Conservation (phyloP, 2,888 invertebrate genomes). For the Ashinkailepas kermadecensis region DNA sequence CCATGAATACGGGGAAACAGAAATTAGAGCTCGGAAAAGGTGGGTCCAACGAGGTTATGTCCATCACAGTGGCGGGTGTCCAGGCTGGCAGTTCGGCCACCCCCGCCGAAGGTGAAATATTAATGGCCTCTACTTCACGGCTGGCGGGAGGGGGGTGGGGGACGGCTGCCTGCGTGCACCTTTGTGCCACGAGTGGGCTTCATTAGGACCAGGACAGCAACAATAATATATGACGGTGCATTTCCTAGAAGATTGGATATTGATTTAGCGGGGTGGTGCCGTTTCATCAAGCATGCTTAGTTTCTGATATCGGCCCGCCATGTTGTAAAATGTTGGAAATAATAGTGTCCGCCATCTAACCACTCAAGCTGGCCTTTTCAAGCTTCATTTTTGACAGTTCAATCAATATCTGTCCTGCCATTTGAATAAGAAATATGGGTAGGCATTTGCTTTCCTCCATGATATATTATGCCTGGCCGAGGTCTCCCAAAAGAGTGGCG, state of each 20-base stretch:
- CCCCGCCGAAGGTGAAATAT: not conserved
- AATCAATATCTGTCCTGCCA: constrained; percentile 8
- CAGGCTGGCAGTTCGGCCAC: not conserved
- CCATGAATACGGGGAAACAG: constrained; percentile 16
- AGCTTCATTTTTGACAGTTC: constrained; percentile 7
- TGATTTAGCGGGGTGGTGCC: not conserved
- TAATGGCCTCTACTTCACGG: not conserved
- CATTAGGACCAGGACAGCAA: not conserved
- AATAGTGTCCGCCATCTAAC: not conserved
- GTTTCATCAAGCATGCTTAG: constrained; percentile 17
- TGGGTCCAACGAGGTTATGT: not conserved
- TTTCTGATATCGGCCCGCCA: constrained; percentile 3
- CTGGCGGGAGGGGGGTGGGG: too few relatives aligned
- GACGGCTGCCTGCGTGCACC: too few relatives aligned
- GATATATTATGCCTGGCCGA: not conserved
- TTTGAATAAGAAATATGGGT: constrained; percentile 17
- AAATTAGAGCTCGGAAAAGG: not conserved
- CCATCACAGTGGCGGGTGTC: not conserved
- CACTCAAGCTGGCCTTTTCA: constrained; percentile 16
- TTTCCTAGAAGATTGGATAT: constrained; percentile 13
- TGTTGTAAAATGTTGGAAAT: not conserved
- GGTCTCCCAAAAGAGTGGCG: not conserved
- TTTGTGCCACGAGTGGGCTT: not conserved
- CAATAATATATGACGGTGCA: not conserved
- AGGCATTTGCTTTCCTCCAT: not conserved